Percentiles rank a stretch among this genome's conserved stretches.
phyloP scores from a whole-genome alignment of 2,113 vertebrate species.

The Lepus europaeus region DNA sequence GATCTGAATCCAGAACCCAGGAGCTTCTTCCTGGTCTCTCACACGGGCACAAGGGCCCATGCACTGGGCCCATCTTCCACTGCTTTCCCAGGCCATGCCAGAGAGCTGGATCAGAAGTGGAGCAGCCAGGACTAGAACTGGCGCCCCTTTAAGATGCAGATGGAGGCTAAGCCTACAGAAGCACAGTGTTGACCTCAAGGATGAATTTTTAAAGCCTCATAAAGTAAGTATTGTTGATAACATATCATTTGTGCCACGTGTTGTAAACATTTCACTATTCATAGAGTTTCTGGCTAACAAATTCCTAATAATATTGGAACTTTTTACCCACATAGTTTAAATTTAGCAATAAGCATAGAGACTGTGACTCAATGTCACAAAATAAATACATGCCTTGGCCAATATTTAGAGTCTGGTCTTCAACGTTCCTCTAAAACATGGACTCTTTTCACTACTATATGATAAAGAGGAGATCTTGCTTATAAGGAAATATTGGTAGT shows the following conservation, averaged over 20 bases:
- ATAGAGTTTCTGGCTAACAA: neutral
- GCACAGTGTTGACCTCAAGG: no score
- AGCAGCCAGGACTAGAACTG: no score
- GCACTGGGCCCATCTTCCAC: no score
- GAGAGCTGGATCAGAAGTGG: no score
- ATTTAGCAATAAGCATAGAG: neutral
- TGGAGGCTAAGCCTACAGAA: no score
- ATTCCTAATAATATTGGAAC: neutral
- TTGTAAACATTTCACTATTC: neutral
- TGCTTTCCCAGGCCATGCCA: no score
- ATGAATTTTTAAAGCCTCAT: neutral
- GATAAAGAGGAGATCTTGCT: neutral
- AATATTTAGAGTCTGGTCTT: neutral
- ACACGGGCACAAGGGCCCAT: no score
- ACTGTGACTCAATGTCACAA: neutral
- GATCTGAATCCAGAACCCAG: no score
- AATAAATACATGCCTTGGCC: neutral
- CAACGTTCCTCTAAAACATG: neutral
- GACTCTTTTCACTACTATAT: neutral
- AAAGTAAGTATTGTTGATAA: neutral
- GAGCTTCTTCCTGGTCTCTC: no score
- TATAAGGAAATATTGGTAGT: constrained; percentile 9
- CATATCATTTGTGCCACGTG: neutral
- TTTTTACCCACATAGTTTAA: neutral
- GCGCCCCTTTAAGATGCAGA: no score